phyloP scores from a whole-genome alignment of 2,113 vertebrate genomes.

The Marmota flaviventris region DNA sequence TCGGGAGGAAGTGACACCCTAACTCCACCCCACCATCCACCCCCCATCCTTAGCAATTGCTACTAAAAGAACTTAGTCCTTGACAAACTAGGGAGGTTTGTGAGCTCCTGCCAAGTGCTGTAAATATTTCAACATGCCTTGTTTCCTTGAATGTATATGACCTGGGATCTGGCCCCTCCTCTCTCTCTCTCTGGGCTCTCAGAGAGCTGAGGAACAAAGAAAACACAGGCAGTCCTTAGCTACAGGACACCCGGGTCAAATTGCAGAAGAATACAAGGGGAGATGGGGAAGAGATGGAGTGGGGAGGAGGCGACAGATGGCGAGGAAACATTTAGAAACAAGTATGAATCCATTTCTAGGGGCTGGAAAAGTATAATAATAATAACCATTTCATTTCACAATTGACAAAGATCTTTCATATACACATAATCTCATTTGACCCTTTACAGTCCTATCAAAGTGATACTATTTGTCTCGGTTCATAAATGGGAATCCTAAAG shows the following conservation, averaged over 20 bases:
- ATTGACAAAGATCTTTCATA: slow-evolving; percentile 54
- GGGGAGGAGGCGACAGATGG: background rate
- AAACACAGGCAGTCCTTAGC: slow-evolving; percentile 61
- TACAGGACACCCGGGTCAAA: slow-evolving; percentile 47
- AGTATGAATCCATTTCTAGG: slow-evolving; percentile 46
- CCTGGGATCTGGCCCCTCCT: slow-evolving; percentile 29
- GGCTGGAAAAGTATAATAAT: background rate
- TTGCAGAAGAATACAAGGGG: slow-evolving; percentile 51
- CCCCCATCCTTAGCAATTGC: slow-evolving; percentile 52
- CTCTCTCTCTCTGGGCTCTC: slow-evolving; percentile 4
- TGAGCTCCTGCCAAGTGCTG: slow-evolving; percentile 73
- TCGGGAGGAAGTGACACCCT: slow-evolving; percentile 71
- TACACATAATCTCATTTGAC: background rate
- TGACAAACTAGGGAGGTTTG: slow-evolving; percentile 60
- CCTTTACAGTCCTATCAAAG: slow-evolving; percentile 38
- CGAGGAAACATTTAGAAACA: slow-evolving; percentile 56
- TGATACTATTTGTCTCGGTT: background rate
- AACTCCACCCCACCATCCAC: slow-evolving; percentile 44
- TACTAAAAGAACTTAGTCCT: slow-evolving; percentile 65
- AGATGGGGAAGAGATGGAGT: slow-evolving; percentile 7
- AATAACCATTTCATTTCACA: slow-evolving; percentile 21
- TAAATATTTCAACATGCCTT: slow-evolving; percentile 80
- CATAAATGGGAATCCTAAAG: slow-evolving; percentile 48
- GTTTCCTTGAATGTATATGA: slow-evolving; percentile 80
- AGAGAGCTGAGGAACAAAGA: slow-evolving; percentile 66